Conservation (phyloP, 2,888 invertebrate genomes). For the Mamestra brassicae region DNA sequence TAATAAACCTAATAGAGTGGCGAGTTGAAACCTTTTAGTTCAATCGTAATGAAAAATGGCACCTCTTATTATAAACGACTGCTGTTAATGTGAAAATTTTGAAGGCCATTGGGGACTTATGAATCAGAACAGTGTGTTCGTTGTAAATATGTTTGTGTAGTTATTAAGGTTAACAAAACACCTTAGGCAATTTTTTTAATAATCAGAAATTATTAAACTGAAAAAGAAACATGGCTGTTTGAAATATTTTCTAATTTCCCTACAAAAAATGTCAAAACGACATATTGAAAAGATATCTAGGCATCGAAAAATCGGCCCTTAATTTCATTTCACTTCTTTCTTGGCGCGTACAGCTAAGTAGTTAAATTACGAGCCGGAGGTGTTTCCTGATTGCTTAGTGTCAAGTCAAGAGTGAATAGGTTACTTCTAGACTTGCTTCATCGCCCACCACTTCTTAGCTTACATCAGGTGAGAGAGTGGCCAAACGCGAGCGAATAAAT, state of each 20-base stretch:
- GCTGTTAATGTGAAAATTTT: slow-evolving; percentile 32
- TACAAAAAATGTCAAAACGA: too few relatives aligned
- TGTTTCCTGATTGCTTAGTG: too few relatives aligned
- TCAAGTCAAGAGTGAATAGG: neutral
- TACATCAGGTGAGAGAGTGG: neutral
- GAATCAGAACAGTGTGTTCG: slow-evolving; percentile 1
- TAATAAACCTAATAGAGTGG: slow-evolving; percentile 67
- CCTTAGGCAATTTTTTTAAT: too few relatives aligned
- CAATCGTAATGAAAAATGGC: slow-evolving; percentile 61
- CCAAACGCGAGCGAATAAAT: neutral
- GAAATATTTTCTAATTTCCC: too few relatives aligned
- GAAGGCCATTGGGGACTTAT: slow-evolving; percentile 22
- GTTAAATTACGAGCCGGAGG: too few relatives aligned
- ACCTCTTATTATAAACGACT: slow-evolving; percentile 36
- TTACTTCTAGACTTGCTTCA: neutral
- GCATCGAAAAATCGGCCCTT: too few relatives aligned
- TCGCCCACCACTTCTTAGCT: neutral
- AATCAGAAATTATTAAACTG: too few relatives aligned
- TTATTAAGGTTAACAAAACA: too few relatives aligned
- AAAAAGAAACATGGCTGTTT: too few relatives aligned
- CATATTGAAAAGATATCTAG: too few relatives aligned
- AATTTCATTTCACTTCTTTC: too few relatives aligned
- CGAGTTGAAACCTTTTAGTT: slow-evolving; percentile 62
- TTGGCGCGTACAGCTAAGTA: too few relatives aligned
- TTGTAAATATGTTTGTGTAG: neutral